A percentile compares a stretch with the other conserved stretches of the same genome.
Conservation (phyloP, 2,888 invertebrate species). For the Malthinus seriepunctatus region DNA sequence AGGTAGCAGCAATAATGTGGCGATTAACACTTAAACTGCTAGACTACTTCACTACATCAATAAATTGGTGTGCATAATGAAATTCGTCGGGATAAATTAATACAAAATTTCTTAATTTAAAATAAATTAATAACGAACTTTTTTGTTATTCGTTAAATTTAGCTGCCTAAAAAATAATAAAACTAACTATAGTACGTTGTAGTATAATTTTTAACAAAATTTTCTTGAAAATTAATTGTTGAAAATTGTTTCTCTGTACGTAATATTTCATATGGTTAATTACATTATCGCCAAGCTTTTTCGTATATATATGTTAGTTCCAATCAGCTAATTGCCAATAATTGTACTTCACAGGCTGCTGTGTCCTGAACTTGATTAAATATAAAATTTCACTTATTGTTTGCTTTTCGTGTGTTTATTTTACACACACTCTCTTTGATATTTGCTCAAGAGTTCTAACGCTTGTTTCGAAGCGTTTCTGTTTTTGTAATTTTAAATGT, state of each 20-base stretch:
- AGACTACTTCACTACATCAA: no score
- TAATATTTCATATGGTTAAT: constrained; percentile 47
- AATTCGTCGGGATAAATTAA: no score
- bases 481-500: constrained; percentile 1
- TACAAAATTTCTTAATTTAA: no score
- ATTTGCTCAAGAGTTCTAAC: constrained; percentile 32
- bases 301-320: constrained; percentile 40
- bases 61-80: no score
- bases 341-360: constrained; percentile 44
- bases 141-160: no score
- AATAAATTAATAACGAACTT: no score
- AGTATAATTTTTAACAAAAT: no score
- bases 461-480: constrained; percentile 26
- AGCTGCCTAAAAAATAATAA: no score
- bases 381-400: constrained; percentile 48
- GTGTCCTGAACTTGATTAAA: constrained; percentile 44
- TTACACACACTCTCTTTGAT: constrained; percentile 36
- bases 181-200: constrained; percentile 6
- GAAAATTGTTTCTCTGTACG: constrained; percentile 33
- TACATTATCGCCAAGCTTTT: constrained; percentile 43
- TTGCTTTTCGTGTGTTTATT: constrained; percentile 39
- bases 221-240: constrained; percentile 25
- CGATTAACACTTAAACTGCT: no score
- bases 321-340: constrained; percentile 52
- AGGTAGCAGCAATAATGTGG: no score